Conservation (phyloP, 2,113 vertebrate genomes). For the Crotalus helleri region DNA sequence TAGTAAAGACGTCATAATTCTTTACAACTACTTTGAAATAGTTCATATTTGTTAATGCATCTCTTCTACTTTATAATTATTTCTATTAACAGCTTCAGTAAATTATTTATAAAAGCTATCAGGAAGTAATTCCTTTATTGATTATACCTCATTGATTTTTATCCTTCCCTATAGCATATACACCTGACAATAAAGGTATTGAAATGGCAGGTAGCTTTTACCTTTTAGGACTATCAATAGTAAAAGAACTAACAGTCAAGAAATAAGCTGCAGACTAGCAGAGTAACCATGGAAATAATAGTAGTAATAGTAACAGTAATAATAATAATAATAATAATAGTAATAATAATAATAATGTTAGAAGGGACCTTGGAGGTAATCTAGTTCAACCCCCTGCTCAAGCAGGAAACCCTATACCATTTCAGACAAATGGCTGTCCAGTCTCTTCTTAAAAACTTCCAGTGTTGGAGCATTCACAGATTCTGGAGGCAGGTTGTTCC, state of each 20-base stretch:
- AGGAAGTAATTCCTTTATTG: constrained; percentile 2
- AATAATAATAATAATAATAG: too few relatives aligned
- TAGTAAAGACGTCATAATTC: neutral
- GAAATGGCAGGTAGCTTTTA: neutral
- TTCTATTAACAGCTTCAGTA: neutral
- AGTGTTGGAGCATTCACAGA: too few relatives aligned
- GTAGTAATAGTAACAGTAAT: too few relatives aligned
- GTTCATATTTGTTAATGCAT: neutral
- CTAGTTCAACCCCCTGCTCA: too few relatives aligned
- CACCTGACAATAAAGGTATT: neutral
- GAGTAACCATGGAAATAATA: neutral
- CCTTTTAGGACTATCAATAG: neutral
- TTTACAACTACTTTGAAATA: neutral
- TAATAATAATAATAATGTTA: too few relatives aligned
- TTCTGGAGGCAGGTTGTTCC: too few relatives aligned
- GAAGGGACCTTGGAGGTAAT: too few relatives aligned
- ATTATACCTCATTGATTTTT: neutral
- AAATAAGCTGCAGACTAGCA: neutral
- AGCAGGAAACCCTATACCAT: too few relatives aligned
- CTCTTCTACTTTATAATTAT: neutral
- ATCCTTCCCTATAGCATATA: neutral
- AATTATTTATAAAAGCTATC: constrained; percentile 4
- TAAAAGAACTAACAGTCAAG: neutral
- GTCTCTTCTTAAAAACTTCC: too few relatives aligned
- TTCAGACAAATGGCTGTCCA: too few relatives aligned